Evolutionary conservation across 1,140 invertebrate genomes (phyloP), one percentile per base, ranked within the genome.

Genomic region (Drosophila orosa): DNA sequence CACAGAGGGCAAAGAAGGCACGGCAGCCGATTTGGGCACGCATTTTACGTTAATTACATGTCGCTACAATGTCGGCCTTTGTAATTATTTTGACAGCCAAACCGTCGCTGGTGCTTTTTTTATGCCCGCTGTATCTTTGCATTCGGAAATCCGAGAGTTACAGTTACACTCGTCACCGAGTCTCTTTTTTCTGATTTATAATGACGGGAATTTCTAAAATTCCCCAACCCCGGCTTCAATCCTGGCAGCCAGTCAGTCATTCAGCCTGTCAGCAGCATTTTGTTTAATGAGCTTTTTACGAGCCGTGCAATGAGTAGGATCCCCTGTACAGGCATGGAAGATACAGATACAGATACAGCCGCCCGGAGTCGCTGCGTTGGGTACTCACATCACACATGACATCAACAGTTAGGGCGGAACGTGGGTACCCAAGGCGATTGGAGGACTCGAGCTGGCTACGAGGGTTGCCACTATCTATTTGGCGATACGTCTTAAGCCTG

Each of bases 21-120:
- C 61, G 59, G 67, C 58, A 62, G 31, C 44, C 24, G 31, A 69
- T 61, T 59, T 27, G 57, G 35, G 52, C 56, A 68, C 79, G 79
- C 83, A 77, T 87, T 89, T 83, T 60, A 83, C 78, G 79, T 87
- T 89, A 87, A 87, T 87, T 89, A 87, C 83, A 80, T 87, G 84
- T 83, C 76, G 80, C 68, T 76, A 68, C 69, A 78, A 63, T 65
- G 83, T 78, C 82, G 66, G 83, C 56, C 65, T 76, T 79, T 80
- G 83, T 87, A 87, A 89, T 87, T 89, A 87, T 89, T 87, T 89
- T 82, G 79, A 87, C 82, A 83, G 71, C 56, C 56, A 45, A 67
- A 78, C 42, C 65, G 45, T 66, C 71, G 29, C 44, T 61, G 62
- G 52, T 67, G 58, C 60, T 65, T 85, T 71, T 65, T 62, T 63